Evolutionary conservation across 1,140 invertebrate species (phyloP), one percentile per base, ranked within the genome.

Genomic region (Calycopis cecrops): DNA sequence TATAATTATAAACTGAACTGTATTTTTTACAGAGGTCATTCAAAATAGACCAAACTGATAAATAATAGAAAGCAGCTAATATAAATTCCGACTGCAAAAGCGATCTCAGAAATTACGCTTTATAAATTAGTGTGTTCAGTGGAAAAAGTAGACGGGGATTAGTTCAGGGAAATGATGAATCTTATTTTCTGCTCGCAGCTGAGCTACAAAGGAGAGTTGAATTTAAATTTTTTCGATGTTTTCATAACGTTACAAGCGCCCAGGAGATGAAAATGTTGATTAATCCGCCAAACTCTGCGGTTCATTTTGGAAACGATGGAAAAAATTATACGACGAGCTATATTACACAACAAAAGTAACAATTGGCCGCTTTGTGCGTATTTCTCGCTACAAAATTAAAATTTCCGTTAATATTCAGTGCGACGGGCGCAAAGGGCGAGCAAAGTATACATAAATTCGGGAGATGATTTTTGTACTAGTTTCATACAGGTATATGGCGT

Each of bases 151-250:
- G 50, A 54, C 47, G 54, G 57, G 58, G 58, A 63, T 63, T 60
- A 63, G 62, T 60, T 54, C 52, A 51, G 34, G 48, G 55, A 65
- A 65, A 62, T 61, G 50, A 62, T 65, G 57, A 62, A 68, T 68
- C 60, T 60, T 60, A 68, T 65, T 57, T 68, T 60, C 52, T 48
- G 50, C 35, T 48, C 58, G 48, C 60, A 56, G 66, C 63, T 65
- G 60, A 57, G 59, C 47, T 57, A 59, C 54, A 59, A 64, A 65
- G 62, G 60, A 67, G 62, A 65, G 40, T 62, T 60, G 54, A 54
- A 68, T 62, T 65, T 68, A 56, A 65, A 68, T 65, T 65, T 60
- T 68, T 63, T 55, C 59, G 57, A 55, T 64, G 44, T 60, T 64
- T 54, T 55, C 57, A 48, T 52, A 52, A 52, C 47, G 54, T 48